Base-by-base conservation (phyloP, 1,140 invertebrate genomes). In the Ostrea denselamellosa region DNA sequence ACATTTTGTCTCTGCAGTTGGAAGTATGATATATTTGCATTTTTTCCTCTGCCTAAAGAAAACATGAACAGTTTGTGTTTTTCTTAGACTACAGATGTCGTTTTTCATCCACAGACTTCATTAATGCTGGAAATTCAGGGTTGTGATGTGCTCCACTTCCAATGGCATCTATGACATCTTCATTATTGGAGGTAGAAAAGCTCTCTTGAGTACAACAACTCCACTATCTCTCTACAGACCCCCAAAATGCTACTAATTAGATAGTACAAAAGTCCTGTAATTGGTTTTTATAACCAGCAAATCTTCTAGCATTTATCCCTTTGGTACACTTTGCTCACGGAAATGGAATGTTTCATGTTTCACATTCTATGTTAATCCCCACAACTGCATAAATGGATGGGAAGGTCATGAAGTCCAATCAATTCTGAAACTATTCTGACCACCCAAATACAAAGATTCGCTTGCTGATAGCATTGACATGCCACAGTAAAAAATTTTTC, bases 1-100 rank as follows among this genome's bases (percentile, higher is more conserved):
- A 77, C 68, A 77, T 77, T 77, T 77, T 77, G 68, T 77, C 68
- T 77, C 68, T 77, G 68, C 68, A 77, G 8, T 77, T 0, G 9
- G 12, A 77, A 22, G 25, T 14, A 14, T 34, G 14, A 25, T 14
- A 25, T 25, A 44, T 34, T 77, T 22, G 28, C 25, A 3, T 3
- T 10, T 34, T 77, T n/a, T n/a, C 17, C 17, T 7, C 56, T 19
- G n/a, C 56, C 17, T 62, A 7, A 44, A n/a, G 56, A 62, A 7
- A 62, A 19, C 56, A 19, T 19, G 14, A 62, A 19, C 56, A 62
- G 17, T 77, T 28, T 25, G 68, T 34, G 3, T 25, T 77, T 28
- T 77, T 34, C 22, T 19, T 62, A 7, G 58, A n/a, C 58, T 14
- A 34, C 28, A 77, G 28, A 34, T 28, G 12, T 28, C 68, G 28